Evolutionary conservation across 1,140 invertebrate genomes (phyloP), one percentile per base, ranked within the genome.

Genomic region (Hestina assimilis): DNA sequence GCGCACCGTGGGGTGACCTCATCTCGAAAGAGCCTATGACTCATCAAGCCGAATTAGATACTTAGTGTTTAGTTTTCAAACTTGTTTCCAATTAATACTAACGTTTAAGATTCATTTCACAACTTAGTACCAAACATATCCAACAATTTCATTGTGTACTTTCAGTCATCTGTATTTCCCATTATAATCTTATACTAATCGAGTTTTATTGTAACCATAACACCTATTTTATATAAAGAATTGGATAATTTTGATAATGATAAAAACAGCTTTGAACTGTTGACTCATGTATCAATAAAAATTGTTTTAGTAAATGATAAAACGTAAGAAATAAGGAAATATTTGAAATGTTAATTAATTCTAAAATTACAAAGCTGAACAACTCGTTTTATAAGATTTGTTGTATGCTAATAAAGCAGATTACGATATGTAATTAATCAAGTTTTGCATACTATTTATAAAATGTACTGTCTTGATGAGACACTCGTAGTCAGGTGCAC

Each of bases 11-110:
- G 61, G 52, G 56, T 66, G 64, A 66, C 59, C 55, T 66, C 63
- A 66, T 66, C 64, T 63, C 50, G 46, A 53, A 51, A 28, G 33
- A 50, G 51, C 48, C 51, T 9, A 42, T 66, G 63, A 66, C 63
- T 62, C 63, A 66, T 59, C 46, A 35, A 1, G 28, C 24, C 20
- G 26, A 56, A 52, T 57, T 62, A 52, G 46, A 51, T 1, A 3
- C 26, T 59, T 33, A 5, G 11, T 11, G 14, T 43, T 17, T 15
- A 24, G 8, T 23, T 12, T 47, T 33, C 9, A 38, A 8, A 38
- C 33, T 31, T 31, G n/a, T n/a, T n/a, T n/a, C n/a, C n/a, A n/a
- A n/a, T n/a, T n/a, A n/a, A n/a, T n/a, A n/a, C n/a, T n/a, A n/a
- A n/a, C n/a, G n/a, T n/a, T n/a, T n/a, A n/a, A n/a, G n/a, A n/a